Percentiles rank a stretch among this genome's conserved stretches.
phyloP scores from a whole-genome alignment of 2,113 vertebrate genomes.

The Eulacestoma nigropectus region DNA sequence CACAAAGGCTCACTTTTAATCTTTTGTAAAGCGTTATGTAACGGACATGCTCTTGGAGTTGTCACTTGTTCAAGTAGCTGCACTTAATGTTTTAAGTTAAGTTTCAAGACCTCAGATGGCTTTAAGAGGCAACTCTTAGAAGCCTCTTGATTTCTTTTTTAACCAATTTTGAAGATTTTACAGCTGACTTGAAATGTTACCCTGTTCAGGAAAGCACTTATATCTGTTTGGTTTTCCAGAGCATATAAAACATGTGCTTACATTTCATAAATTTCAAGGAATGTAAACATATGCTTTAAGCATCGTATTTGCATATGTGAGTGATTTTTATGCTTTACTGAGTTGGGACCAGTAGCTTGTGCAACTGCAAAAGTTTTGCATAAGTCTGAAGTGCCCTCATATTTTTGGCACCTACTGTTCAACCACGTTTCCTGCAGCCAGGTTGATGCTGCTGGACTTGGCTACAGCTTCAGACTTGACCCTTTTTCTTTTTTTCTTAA shows the following conservation, averaged over 20 bases:
- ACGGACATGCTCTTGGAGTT: neutral
- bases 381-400: conserved; percentile 11
- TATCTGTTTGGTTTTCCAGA: neutral
- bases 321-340: conserved; percentile 13
- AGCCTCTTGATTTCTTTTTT: conserved; percentile 26
- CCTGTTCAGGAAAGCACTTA: conserved; percentile 31
- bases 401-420: conserved; percentile 20
- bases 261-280: neutral
- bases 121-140: conserved; percentile 29
- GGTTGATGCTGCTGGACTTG: conserved; percentile 8
- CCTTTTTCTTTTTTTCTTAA: neutral
- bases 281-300: neutral
- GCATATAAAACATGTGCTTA: neutral
- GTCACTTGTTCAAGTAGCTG: neutral
- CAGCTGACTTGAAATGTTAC: neutral
- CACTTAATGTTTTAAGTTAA: conserved; percentile 44
- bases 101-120: conserved; percentile 62
- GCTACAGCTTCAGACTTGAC: neutral
- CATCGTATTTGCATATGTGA: neutral
- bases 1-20: neutral
- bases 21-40: neutral
- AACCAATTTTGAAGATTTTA: neutral
- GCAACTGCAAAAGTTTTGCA: neutral
- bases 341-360: conserved; percentile 34
- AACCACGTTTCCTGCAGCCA: neutral